A percentile compares a stretch with the other conserved stretches of the same genome.
These are phyloP conservation scores for Sorex maritimensis DNA, from an alignment of 2,797 vertebrate genomes.

Conservation along the genomic window DNA sequence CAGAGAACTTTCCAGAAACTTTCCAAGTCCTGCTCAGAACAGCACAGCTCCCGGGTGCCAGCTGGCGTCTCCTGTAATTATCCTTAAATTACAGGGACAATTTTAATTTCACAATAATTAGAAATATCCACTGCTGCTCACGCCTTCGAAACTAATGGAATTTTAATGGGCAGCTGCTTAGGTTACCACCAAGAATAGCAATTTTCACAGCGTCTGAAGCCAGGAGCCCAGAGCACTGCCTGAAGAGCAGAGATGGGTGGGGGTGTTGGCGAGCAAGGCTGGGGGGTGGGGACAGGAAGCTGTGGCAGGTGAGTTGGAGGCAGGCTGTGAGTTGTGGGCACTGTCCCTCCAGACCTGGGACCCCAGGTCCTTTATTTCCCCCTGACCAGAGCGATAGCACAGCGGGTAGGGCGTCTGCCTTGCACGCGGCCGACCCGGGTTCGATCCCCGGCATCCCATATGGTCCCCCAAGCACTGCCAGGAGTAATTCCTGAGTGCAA, in stretches of 20 bases:
- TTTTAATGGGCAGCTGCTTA: conserved; percentile 86
- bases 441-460: too few species aligned
- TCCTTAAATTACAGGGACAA: conserved; percentile 83
- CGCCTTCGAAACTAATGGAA: conserved; percentile 78
- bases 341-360: too few species aligned
- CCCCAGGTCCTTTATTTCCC: too few species aligned
- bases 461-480: too few species aligned
- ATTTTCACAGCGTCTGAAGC: accelerated
- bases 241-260: neutral
- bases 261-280: too few species aligned
- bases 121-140: conserved; percentile 78
- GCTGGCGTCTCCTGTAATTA: conserved; percentile 82
- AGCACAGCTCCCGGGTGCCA: conserved; percentile 68
- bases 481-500: too few species aligned
- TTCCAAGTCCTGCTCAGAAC: conserved; percentile 66
- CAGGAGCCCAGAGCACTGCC: neutral
- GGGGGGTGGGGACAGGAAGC: too few species aligned
- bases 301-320: too few species aligned
- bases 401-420: too few species aligned
- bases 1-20: conserved; percentile 75
- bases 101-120: conserved; percentile 86
- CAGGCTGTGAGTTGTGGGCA: too few species aligned
- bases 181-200: conserved; percentile 77
- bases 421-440: too few species aligned
- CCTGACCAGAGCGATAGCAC: too few species aligned